Conservation (phyloP, 1,140 invertebrate genomes). For the Drosophila triauraria region DNA sequence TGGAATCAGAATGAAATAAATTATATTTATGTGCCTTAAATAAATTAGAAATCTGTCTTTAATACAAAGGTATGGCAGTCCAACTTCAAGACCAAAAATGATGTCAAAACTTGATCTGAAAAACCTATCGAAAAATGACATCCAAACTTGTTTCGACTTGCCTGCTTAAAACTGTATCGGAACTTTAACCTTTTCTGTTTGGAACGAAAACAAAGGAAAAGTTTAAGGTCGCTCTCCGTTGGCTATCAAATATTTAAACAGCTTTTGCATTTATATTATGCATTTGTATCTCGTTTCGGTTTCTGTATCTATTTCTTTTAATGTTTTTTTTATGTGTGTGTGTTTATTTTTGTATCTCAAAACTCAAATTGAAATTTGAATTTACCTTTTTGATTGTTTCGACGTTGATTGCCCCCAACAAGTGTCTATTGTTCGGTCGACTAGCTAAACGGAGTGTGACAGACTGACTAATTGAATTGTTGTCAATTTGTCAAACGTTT, state of each 20-base stretch:
- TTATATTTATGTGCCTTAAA: neutral
- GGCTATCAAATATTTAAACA: conserved; percentile 72
- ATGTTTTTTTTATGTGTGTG: conserved; percentile 9
- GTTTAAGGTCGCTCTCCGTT: conserved; percentile 66
- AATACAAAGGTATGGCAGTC: no score
- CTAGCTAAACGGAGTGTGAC: conserved; percentile 15
- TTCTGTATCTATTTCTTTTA: conserved; percentile 18
- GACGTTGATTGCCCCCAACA: conserved; percentile 58
- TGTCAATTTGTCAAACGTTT: conserved; percentile 60
- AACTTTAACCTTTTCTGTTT: conserved; percentile 58
- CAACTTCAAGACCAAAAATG: conserved; percentile 1
- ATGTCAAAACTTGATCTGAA: conserved; percentile 8
- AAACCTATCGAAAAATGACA: conserved; percentile 17
- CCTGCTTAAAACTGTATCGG: conserved; percentile 29
- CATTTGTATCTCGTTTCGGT: conserved; percentile 34
- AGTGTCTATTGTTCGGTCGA: conserved; percentile 36
- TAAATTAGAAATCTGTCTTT: neutral
- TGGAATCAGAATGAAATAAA: neutral
- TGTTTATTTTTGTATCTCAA: conserved; percentile 8
- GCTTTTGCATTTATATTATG: conserved; percentile 64
- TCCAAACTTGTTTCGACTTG: conserved; percentile 31
- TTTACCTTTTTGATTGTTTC: conserved; percentile 73
- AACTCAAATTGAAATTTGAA: conserved; percentile 51
- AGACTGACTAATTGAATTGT: conserved; percentile 33
- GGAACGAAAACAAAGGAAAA: conserved; percentile 45